Conservation (phyloP, 2,888 invertebrate genomes). For the Coelinius sp. region DNA sequence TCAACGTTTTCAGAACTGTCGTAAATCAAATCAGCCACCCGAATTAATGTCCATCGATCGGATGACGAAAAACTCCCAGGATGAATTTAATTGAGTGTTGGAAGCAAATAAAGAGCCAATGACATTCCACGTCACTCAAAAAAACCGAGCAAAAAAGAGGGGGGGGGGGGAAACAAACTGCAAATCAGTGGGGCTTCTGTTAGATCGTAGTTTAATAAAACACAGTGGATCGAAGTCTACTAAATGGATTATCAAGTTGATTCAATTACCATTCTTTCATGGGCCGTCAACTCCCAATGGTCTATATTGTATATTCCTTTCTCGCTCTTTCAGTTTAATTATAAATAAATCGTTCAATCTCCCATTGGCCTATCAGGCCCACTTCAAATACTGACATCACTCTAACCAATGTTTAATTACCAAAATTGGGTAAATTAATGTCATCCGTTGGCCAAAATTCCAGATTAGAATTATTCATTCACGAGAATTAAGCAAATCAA, state of each 20-base stretch:
- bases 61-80: background rate
- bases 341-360: background rate
- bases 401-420: constrained; percentile 15
- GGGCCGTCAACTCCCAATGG: constrained; percentile 57
- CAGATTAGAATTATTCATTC: background rate
- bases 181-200: constrained; percentile 54
- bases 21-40: no score
- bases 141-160: background rate
- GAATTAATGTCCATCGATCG: background rate
- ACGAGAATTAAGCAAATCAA: background rate
- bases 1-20: no score
- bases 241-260: constrained; percentile 65
- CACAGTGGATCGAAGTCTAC: constrained; percentile 57
- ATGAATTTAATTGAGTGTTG: background rate
- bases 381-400: constrained; percentile 11
- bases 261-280: constrained; percentile 61
- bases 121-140: background rate
- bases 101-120: background rate
- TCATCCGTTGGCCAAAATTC: background rate
- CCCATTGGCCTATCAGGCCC: background rate
- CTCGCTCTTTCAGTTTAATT: constrained; percentile 8
- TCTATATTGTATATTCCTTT: constrained; percentile 44
- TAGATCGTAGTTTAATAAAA: constrained; percentile 63
- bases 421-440: constrained; percentile 3
- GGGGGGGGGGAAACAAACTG: no score